Base-by-base conservation (phyloP, 2,113 vertebrate genomes). In the Meles meles region DNA sequence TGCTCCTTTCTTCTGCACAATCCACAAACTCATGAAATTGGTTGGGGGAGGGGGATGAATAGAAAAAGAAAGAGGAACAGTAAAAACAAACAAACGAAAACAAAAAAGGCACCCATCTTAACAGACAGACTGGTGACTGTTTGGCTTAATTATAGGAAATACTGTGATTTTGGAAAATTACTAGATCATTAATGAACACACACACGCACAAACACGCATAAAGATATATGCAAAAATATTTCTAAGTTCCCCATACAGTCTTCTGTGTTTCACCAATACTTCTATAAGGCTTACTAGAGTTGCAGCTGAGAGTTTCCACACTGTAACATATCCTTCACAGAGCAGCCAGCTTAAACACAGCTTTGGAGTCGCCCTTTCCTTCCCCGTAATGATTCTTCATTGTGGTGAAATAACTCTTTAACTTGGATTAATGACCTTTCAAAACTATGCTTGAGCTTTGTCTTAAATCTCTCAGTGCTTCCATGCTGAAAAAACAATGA, bases 361-460 rank as follows among this genome's bases (percentile, higher is more conserved):
- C 31, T 80, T 93, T 94, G 21, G 74, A 31, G 18, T 49, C 17
- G 29, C 34, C 49, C 14, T 88, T 92, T 91, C 29, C 27, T 77
- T 57, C 27, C 15, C 21, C 6, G 1, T 90, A 81, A 49, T 91
- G 57, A 83, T 79, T 95, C 74, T 96, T 96, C 21, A 88, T 63
- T 76, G 17, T 57, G 31, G 21, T 77, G 8, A 93, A 97, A 84
- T 85, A 94, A 57, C 47, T 84, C 42, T 90, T 95, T 93, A 94
- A 94, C 49, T 76, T 81, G 42, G 21, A 96, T 96, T 84, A 94
- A 81, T 76, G 76, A 88, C n/a, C 82, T 72, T 94, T 94, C 89
- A 94, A 91, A 94, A 88, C 47, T 47, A 42, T 55, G 15, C 37
- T 67, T 88, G 10, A 90, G 7, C 4, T 25, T 44, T 17, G 31